Evolutionary conservation across 2,888 invertebrate genomes (phyloP), one percentile per base, ranked within the genome.

Genomic region (Rhamnusium bicolor): DNA sequence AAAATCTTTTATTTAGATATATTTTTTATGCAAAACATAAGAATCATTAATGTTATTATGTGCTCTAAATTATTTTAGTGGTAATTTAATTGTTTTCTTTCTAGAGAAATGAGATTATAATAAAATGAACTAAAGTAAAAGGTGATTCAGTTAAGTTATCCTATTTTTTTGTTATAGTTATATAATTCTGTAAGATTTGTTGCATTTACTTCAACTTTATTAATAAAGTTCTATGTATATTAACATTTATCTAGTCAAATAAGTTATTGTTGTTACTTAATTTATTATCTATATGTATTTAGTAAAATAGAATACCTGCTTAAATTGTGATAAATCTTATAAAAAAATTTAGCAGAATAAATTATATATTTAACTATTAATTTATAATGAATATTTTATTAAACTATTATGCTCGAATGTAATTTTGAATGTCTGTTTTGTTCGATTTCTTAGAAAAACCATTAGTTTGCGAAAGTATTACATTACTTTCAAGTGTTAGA

Each of bases 321-420:
- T 87, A 83, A 79, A 86, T 84, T 87, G 86, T 87, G 86, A 86
- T 86, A 87, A 79, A 82, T 71, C 65, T 78, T 65, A 73, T 73
- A 56, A 77, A 71, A 46, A 60, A 67, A 62, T 10, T 49, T 73
- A 72, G 69, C 71, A 72, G 62, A 78, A 71, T 77, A 62, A 75
- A 70, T 73, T 74, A 77, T 69, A 72, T 75, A 76, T 73, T 68
- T 72, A 75, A 72, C 60, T 62, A 65, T 74, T 72, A 67, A 75
- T 76, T 76, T 74, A 71, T 76, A 71, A 67, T 40, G 71, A 73
- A 73, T 71, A 72, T 77, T 77, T 74, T 73, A 69, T 63, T 54
- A 68, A 68, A 63, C 51, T 69, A 18, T 62, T 47, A 67, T 49
- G 19, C 70, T 78, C 71, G 67, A 70, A 70, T 75, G 76, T 79